phyloP scores from a whole-genome alignment of 35 echinoderm and acorn worm species.

The Eucidaris tribuloides region DNA sequence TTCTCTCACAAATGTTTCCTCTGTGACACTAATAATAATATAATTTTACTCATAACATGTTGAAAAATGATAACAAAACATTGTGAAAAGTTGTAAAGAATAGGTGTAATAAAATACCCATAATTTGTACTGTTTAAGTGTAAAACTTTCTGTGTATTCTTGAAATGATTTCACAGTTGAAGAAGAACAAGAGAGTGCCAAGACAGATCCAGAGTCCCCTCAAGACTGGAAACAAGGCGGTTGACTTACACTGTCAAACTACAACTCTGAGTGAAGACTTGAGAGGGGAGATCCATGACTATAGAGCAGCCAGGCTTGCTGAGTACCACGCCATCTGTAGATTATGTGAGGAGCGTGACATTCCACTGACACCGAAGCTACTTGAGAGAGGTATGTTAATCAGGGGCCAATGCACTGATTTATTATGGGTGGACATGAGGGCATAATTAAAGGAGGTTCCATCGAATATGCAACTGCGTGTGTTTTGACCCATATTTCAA shows the following conservation, averaged over 20 bases:
- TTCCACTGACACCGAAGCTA: conserved; percentile 71
- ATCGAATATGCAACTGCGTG: no score
- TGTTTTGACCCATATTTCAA: no score
- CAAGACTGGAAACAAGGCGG: conserved; percentile 60
- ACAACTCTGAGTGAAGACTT: conserved; percentile 69
- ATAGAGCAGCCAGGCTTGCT: conserved; percentile 79
- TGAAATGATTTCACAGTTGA: not conserved
- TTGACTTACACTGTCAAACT: conserved; percentile 60
- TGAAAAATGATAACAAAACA: no score
- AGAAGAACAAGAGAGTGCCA: not conserved
- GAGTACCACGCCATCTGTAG: conserved; percentile 83
- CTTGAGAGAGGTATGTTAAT: conserved; percentile 67
- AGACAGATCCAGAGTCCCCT: conserved; percentile 6
- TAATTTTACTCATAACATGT: no score
- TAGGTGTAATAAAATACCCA: no score
- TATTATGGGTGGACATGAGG: not conserved
- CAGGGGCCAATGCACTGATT: not conserved
- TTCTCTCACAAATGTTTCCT: no score
- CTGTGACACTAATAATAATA: no score
- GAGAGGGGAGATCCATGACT: conserved; percentile 52
- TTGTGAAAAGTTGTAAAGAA: no score
- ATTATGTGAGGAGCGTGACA: conserved; percentile 67
- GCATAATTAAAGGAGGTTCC: no score
- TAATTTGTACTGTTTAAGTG: no score
- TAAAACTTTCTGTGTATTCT: no score